Evolutionary conservation across 1,140 invertebrate species (phyloP).

Genomic region (Agrilus planipennis): DNA sequence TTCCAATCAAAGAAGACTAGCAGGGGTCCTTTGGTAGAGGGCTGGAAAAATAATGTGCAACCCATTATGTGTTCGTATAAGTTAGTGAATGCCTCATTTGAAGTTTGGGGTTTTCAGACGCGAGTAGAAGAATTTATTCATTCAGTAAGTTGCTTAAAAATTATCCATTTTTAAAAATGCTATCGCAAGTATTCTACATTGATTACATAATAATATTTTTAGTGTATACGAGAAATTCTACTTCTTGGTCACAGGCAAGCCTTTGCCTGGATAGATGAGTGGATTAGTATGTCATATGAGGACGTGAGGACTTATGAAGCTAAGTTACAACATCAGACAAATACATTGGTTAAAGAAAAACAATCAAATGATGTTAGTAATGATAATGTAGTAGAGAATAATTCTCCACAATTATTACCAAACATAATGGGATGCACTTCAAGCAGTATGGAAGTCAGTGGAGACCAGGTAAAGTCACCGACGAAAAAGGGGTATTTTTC

Average conservation of each 20-base stretch:
- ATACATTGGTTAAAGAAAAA: slow-evolving; percentile 29
- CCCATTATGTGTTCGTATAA: slow-evolving; percentile 94
- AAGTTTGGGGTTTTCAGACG: slow-evolving; percentile 86
- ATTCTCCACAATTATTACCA: slow-evolving; percentile 1
- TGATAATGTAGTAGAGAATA: neutral
- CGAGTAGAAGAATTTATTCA: slow-evolving; percentile 83
- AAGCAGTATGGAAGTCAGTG: neutral
- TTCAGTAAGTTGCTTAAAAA: slow-evolving; percentile 43
- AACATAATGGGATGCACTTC: neutral
- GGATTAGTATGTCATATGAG: slow-evolving; percentile 76
- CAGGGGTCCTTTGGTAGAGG: slow-evolving; percentile 67
- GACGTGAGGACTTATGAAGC: slow-evolving; percentile 74
- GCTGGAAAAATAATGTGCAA: slow-evolving; percentile 60
- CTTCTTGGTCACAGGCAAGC: slow-evolving; percentile 82
- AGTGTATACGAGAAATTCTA: slow-evolving; percentile 76
- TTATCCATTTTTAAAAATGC: neutral
- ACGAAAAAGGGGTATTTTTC: slow-evolving; percentile 26
- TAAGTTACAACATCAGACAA: slow-evolving; percentile 74
- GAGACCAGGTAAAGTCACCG: no score
- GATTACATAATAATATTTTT: slow-evolving; percentile 19
- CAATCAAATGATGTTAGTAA: slow-evolving; percentile 4
- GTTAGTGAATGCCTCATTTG: slow-evolving; percentile 74
- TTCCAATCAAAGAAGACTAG: slow-evolving; percentile 75
- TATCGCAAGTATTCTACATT: neutral
- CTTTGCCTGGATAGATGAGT: slow-evolving; percentile 88